phyloP scores from a whole-genome alignment of 2,797 vertebrate genomes.

The Myotis vivesi region DNA sequence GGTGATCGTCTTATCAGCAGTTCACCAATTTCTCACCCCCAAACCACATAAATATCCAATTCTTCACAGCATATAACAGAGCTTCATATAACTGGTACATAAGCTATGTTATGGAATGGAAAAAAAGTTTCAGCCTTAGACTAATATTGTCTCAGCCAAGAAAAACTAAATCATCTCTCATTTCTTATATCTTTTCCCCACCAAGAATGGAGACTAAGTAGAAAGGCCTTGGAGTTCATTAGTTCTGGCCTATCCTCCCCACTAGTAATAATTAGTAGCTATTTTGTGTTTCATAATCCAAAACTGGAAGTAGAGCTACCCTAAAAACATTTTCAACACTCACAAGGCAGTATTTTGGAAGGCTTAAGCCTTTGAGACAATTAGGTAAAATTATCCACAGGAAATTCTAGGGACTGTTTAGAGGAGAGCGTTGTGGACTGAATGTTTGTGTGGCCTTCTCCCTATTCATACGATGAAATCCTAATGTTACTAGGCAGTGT shows the following conservation, averaged over 20 bases:
- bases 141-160: neutral
- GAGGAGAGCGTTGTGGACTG: neutral
- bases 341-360: neutral
- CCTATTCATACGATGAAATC: neutral
- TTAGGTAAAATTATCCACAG: neutral
- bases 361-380: neutral
- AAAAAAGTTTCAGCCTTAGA: neutral
- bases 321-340: neutral
- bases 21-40: neutral
- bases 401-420: neutral
- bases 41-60: neutral
- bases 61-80: neutral
- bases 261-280: neutral
- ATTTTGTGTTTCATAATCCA: neutral
- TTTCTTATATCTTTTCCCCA: neutral
- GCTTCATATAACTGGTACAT: neutral
- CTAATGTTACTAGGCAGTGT: neutral
- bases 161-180: neutral
- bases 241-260: neutral
- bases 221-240: neutral
- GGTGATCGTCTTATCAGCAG: neutral
- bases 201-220: neutral
- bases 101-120: neutral
- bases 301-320: neutral
- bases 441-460: neutral